Conservation (phyloP, 1,140 invertebrate species). For the Leptinotarsa defecta region DNA sequence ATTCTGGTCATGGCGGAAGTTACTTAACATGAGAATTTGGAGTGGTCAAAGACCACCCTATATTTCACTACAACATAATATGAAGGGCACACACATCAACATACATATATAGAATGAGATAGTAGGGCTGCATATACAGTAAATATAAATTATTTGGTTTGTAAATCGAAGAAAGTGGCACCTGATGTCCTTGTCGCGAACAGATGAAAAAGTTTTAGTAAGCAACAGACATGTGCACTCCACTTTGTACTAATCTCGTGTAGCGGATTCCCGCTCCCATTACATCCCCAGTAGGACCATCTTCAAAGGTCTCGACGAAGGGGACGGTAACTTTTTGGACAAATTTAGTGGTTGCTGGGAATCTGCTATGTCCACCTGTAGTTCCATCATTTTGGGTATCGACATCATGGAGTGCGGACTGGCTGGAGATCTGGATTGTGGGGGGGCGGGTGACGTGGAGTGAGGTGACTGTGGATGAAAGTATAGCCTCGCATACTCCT, state of each 20-base stretch:
- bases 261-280: constrained; percentile 17
- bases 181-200: constrained; percentile 39
- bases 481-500: constrained; percentile 55
- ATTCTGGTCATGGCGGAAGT: constrained; percentile 52
- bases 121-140: constrained; percentile 55
- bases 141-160: constrained; percentile 69
- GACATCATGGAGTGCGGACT: constrained; percentile 54
- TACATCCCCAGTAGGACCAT: constrained; percentile 65
- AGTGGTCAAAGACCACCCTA: neutral
- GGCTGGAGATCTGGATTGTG: constrained; percentile 55
- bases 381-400: constrained; percentile 68
- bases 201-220: constrained; percentile 24
- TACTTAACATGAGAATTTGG: constrained; percentile 43
- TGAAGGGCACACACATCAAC: constrained; percentile 47
- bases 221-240: constrained; percentile 39
- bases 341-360: constrained; percentile 83
- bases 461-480: constrained; percentile 57
- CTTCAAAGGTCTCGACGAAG: constrained; percentile 68
- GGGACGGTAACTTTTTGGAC: constrained; percentile 85
- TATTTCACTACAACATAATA: constrained; percentile 38
- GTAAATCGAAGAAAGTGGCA: constrained; percentile 62
- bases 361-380: constrained; percentile 80
- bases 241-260: constrained; percentile 52
- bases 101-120: constrained; percentile 49
- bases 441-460: constrained; percentile 60